Evolutionary conservation across 2,888 invertebrate genomes (phyloP), one percentile per base, ranked within the genome.

Genomic region (Drosophila formosana): DNA sequence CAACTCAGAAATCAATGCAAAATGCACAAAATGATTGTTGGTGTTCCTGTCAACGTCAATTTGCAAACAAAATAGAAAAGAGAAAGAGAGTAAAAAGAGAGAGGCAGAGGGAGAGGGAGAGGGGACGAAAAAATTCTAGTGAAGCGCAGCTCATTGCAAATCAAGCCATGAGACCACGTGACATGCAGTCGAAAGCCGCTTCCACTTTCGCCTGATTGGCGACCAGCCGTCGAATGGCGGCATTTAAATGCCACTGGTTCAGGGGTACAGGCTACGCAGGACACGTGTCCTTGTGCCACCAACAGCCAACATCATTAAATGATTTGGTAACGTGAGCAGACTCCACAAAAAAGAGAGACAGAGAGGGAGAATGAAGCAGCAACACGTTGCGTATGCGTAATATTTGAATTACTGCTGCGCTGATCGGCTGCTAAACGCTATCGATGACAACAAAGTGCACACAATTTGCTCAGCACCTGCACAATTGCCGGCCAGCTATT

Each of bases 261-360:
- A 32, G 50, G 30, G 43, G 39, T n/a, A 43, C 43, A 25, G 49
- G 25, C 8, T 26, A 41, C 18, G 18, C 41, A 61, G 49, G 47
- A 41, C 55, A 62, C 64, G 68, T 68, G 57, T 61, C 43, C 43
- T 43, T 47, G 46, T 26, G 55, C 41, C 41, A 18, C 28, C 39
- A 13, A 28, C 28, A 18, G 9, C 26, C 7, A 46, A 45, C 82
- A 75, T 68, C 70, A 80, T 74, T 82, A 70, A 80, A 78, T 78
- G 76, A 86, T 78, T 80, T 72, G 72, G 66, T 69, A 76, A 74
- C 78, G 72, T 77, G 75, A 84, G 72, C 37, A 18, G 51, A 53
- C 39, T 62, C n/a, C 18, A 23, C 45, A 58, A 72, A 4, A 28
- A 1, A 26, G 5, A 26, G n/a, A 26, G 28, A 32, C 3, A 8